Evolutionary conservation across 2,888 invertebrate genomes (phyloP).

Genomic region (Anarsia innoxiella): DNA sequence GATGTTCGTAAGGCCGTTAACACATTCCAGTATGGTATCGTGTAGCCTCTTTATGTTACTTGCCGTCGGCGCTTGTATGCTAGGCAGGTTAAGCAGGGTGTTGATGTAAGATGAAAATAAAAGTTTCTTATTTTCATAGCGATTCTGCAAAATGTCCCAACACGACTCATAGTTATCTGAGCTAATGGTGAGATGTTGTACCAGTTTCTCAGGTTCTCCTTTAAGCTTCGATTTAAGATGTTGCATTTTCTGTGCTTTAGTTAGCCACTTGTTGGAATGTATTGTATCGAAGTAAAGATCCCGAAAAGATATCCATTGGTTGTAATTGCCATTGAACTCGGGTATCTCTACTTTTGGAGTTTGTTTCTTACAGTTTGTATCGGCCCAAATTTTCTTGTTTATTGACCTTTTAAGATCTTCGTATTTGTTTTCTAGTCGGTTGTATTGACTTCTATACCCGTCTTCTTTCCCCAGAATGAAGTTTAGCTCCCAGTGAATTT

Average conservation of each 20-base stretch:
- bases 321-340: no score
- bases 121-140: background rate
- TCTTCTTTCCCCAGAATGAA: background rate
- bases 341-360: background rate
- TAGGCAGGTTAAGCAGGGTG: conserved; percentile 4
- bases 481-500: background rate
- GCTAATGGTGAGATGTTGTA: conserved; percentile 2
- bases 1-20: conserved; percentile 16
- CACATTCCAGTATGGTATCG: conserved; percentile 12
- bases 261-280: background rate
- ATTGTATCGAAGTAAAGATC: background rate
- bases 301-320: background rate
- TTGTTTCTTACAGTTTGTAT: background rate
- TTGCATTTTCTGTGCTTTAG: no score
- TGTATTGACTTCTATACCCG: background rate
- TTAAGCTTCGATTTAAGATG: no score
- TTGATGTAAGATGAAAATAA: no score
- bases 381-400: background rate
- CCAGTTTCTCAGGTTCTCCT: conserved; percentile 3
- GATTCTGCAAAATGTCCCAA: background rate
- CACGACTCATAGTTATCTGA: conserved; percentile 1
- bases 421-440: background rate
- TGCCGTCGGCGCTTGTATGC: background rate
- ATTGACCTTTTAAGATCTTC: background rate
- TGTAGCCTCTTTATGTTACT: conserved; percentile 5